Evolutionary conservation across 2,113 vertebrate species (phyloP), one percentile per base, ranked within the genome.

Genomic region (Mus musculus): DNA sequence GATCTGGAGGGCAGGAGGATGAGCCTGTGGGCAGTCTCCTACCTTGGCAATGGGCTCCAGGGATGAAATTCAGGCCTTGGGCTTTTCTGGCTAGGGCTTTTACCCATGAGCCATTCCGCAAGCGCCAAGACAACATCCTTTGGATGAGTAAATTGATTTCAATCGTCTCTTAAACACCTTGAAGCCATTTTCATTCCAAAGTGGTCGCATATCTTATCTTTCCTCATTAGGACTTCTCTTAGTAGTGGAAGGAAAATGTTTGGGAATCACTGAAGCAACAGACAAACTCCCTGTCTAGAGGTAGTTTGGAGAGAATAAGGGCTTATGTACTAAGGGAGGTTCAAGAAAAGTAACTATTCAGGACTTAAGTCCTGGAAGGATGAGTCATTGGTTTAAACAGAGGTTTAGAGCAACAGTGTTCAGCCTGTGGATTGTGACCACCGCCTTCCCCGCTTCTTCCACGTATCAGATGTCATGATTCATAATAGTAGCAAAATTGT

Each of bases 311-410:
- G 52, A 71, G 22, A 92, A 26, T 76, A 69, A 73, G 42, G 28
- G 30, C 78, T 87, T 59, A 93, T 59, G 91, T 71, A 7, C 67
- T 77, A 49, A 52, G 20, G 4, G 26, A 42, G 22, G 36, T 69
- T 65, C 67, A 82, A 39, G 82, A 85, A 96, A 42, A 94, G 42
- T 78, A 42, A 46, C 14, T 33, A 46, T 63, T 1, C 88, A 88
- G 88, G 96, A 90, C 65, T 90, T 88, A 30, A 77, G 16, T 39
- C 17, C 42, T 65, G 61, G 56, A 94, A 75, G 72, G 46, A 39
- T 54, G 65, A 91, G 33, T 56, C 52, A 90, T 54, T 54, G 52
- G 30, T 14, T 63, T 42, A 13, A 84, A 17, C 61, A 33, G 39
- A 65, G 46, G 36, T 72, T 72, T 39, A 24, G 81, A 69, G 39